These are phyloP conservation scores for Chirona hameri DNA, from an alignment of 2,888 invertebrate genomes.

Conservation along the genomic window DNA sequence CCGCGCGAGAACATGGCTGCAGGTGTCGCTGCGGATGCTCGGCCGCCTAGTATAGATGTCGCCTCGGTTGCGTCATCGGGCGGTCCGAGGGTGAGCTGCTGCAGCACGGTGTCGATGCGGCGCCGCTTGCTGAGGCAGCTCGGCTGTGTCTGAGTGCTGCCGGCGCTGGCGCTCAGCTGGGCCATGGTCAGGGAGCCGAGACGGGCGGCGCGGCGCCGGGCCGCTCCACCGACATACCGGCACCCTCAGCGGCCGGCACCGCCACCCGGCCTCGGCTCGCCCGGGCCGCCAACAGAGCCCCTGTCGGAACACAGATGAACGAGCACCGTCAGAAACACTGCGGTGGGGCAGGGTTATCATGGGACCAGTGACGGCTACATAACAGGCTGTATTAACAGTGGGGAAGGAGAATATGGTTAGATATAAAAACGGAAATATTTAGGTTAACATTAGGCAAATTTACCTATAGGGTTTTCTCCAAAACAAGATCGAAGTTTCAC, in stretches of 20 bases:
- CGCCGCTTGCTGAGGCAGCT: not conserved
- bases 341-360: too few species aligned
- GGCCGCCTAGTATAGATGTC: not conserved
- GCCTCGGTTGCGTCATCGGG: not conserved
- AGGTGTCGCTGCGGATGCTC: not conserved
- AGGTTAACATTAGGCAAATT: too few species aligned
- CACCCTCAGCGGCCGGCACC: not conserved
- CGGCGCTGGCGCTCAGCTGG: slow-evolving; percentile 1
- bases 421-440: too few species aligned
- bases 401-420: too few species aligned
- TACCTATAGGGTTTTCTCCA: too few species aligned
- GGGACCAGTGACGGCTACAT: too few species aligned
- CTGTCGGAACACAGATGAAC: too few species aligned
- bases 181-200: not conserved
- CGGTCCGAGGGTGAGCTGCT: not conserved
- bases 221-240: not conserved
- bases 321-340: too few species aligned
- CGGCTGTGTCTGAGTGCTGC: slow-evolving; percentile 26
- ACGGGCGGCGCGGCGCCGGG: not conserved
- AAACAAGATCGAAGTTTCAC: too few species aligned
- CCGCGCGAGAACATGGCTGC: not conserved
- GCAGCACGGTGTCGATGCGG: not conserved
- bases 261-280: not conserved
- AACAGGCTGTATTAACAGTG: too few species aligned
- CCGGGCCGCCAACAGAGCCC: too few species aligned